Evolutionary conservation across 1,140 invertebrate species (phyloP).

Genomic region (Zophobas atratus): DNA sequence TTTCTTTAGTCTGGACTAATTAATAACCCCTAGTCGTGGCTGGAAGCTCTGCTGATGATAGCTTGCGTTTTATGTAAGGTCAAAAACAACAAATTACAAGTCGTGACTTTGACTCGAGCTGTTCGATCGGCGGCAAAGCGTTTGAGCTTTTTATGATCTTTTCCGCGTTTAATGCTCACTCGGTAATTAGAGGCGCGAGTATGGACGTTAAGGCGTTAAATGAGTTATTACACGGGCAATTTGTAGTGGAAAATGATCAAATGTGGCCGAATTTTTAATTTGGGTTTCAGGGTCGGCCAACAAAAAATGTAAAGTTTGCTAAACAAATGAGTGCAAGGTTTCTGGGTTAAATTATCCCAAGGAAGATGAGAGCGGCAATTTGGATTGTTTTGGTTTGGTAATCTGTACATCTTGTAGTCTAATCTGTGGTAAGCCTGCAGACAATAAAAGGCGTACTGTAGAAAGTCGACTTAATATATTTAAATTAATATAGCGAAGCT

Average conservation of each 20-base stretch:
- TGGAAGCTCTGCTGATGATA: conserved; percentile 13
- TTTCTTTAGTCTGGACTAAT: no score
- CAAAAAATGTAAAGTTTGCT: no score
- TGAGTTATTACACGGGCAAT: background rate
- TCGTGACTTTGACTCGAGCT: conserved; percentile 30
- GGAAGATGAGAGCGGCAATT: no score
- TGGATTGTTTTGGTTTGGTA: no score
- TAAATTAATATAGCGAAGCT: background rate
- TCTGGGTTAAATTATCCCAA: no score
- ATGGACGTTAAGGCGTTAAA: background rate
- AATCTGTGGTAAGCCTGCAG: no score
- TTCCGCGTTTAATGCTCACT: conserved; percentile 15
- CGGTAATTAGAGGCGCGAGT: background rate
- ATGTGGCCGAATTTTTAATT: no score
- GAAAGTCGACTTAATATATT: background rate
- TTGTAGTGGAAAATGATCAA: no score
- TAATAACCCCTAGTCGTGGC: background rate
- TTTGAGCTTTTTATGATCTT: conserved; percentile 5
- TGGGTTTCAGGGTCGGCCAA: no score
- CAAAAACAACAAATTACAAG: conserved; percentile 15
- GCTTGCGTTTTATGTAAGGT: background rate
- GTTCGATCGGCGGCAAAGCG: background rate
- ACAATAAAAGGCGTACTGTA: background rate
- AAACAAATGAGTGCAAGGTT: no score
- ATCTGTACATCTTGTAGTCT: no score